phyloP scores from a whole-genome alignment of 2,888 invertebrate species.

The Morpho deidamia region DNA sequence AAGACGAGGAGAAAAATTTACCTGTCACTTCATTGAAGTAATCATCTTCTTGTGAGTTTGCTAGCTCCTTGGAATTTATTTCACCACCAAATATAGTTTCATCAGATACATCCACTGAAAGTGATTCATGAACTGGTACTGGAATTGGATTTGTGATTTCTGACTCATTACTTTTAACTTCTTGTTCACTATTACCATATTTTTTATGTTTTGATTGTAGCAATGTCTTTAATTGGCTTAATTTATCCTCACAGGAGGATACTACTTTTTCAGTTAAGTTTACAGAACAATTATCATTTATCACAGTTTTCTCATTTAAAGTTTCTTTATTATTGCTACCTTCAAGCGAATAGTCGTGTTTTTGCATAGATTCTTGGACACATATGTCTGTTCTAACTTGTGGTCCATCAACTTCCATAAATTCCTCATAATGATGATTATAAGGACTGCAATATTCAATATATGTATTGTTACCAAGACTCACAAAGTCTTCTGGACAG shows the following conservation, averaged over 20 bases:
- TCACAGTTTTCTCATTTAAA: conserved; percentile 12
- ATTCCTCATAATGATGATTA: conserved; percentile 36
- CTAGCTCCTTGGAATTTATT: conserved; percentile 25
- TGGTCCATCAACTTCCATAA: conserved; percentile 39
- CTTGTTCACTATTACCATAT: background rate
- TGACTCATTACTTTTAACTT: background rate
- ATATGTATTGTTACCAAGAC: conserved; percentile 37
- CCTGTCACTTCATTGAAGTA: conserved; percentile 63
- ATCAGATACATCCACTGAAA: conserved; percentile 20
- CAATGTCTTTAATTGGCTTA: conserved; percentile 51
- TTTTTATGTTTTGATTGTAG: conserved; percentile 10
- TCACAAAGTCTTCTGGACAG: conserved; percentile 49
- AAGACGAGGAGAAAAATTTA: conserved; percentile 47
- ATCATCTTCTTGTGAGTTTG: conserved; percentile 27
- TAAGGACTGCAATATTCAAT: conserved; percentile 43
- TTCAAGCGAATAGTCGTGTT: conserved; percentile 21
- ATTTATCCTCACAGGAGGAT: conserved; percentile 57
- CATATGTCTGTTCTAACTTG: conserved; percentile 40
- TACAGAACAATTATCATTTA: conserved; percentile 22
- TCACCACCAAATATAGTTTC: conserved; percentile 44
- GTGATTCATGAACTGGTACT: conserved; percentile 26
- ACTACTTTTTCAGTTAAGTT: conserved; percentile 35
- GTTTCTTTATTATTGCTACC: conserved; percentile 8
- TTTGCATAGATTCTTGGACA: conserved; percentile 34
- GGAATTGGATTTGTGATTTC: conserved; percentile 10